Conservation (phyloP, 2,113 vertebrate genomes). For the Neogale vison region DNA sequence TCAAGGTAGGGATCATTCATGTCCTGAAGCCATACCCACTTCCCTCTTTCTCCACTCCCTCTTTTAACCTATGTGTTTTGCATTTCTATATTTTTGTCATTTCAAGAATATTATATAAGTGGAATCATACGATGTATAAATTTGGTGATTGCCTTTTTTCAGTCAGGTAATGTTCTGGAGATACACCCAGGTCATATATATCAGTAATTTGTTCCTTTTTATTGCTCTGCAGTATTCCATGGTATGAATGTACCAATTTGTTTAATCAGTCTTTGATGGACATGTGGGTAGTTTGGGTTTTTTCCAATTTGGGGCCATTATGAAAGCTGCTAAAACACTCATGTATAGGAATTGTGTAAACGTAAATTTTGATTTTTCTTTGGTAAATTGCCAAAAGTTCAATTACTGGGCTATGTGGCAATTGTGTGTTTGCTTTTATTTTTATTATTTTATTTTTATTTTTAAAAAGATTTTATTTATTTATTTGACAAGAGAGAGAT, state of each 20-base stretch:
- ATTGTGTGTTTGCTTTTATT: not conserved
- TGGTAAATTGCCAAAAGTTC: not conserved
- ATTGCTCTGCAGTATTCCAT: not conserved
- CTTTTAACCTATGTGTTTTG: not conserved
- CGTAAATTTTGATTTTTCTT: not conserved
- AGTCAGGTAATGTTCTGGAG: not conserved
- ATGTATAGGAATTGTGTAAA: not conserved
- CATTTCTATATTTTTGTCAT: not conserved
- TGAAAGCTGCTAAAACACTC: not conserved
- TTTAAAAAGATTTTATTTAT: too few relatives aligned
- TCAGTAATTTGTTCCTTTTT: not conserved
- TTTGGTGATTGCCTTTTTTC: not conserved
- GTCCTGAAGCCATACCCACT: not conserved
- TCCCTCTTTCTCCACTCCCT: not conserved
- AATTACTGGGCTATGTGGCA: not conserved
- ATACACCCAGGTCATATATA: not conserved
- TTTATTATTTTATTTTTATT: too few relatives aligned
- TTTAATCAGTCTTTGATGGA: not conserved
- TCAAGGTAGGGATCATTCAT: not conserved
- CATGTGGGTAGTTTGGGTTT: not conserved
- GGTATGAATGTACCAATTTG: not conserved
- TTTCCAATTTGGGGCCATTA: not conserved
- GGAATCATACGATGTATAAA: not conserved
- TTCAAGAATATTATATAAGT: not conserved
- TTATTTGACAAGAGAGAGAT: too few relatives aligned